A percentile compares a stretch with the other conserved stretches of the same genome.
Evolutionary conservation across 2,797 vertebrate genomes (phyloP).

Genomic region (Harpagifer antarcticus): DNA sequence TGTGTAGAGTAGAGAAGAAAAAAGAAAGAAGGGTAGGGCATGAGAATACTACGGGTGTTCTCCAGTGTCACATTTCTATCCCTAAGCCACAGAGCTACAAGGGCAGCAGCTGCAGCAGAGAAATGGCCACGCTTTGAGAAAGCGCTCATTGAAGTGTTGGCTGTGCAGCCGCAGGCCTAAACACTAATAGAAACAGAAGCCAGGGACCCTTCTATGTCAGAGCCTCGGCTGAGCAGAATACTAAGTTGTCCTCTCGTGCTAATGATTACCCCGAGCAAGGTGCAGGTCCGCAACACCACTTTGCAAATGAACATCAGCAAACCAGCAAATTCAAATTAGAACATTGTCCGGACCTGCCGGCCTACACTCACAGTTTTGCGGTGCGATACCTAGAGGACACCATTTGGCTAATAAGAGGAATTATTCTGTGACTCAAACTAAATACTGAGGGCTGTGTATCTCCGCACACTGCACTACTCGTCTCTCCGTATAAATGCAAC

Average conservation of each 20-base stretch:
- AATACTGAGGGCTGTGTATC: conserved; percentile 36
- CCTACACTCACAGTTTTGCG: conserved; percentile 25
- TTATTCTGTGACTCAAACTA: conserved; percentile 31
- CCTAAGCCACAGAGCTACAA: conserved; percentile 64
- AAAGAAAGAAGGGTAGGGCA: conserved; percentile 40
- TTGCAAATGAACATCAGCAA: conserved; percentile 74
- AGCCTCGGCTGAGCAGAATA: conserved; percentile 68
- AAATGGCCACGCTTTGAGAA: conserved; percentile 66
- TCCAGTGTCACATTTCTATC: conserved; percentile 73
- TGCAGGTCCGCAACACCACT: conserved; percentile 60
- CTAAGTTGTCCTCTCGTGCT: conserved; percentile 73
- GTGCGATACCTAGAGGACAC: conserved; percentile 52
- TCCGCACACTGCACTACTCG: conserved; percentile 3
- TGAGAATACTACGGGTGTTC: conserved; percentile 65
- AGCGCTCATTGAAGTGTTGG: conserved; percentile 71
- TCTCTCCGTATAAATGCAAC: conserved; percentile 40
- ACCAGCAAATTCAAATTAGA: conserved; percentile 73
- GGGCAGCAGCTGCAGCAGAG: conserved; percentile 68
- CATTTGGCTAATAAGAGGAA: conserved; percentile 55
- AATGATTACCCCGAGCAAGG: conserved; percentile 79
- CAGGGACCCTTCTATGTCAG: conserved; percentile 70
- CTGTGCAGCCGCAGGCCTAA: conserved; percentile 67
- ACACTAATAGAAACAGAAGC: conserved; percentile 80
- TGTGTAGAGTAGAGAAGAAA: conserved; percentile 57
- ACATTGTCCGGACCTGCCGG: conserved; percentile 48